Base-by-base conservation (phyloP, 2,888 invertebrate genomes). In the Eucera pruinosa region DNA sequence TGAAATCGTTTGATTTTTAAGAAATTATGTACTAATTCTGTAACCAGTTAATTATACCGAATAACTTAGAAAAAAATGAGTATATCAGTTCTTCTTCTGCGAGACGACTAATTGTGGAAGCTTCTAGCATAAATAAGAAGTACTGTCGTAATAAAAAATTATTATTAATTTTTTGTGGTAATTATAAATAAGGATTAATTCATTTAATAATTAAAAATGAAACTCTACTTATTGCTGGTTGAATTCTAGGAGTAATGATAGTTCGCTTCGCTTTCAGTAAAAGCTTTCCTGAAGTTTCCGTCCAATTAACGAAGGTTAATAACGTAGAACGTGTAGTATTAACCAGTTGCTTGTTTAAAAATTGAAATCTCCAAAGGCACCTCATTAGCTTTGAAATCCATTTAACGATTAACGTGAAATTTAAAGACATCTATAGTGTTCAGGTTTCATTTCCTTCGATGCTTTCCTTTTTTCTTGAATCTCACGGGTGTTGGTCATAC, bases 291-390 rank as follows among this genome's bases (percentile, higher is more conserved):
- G 11, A 45, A 36, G 25, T 64, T 54, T 69, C 69, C 71, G 41
- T 36, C 23, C 48, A 52, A 57, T 68, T 66, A 68, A 71, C 43
- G 68, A 33, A 11, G 30, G 15, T 30, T 52, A 69, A 54, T 36
- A 54, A 43, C 45, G 43, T 36, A 39, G 65, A 54, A 64, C 64
- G n/a, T n/a, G n/a, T n/a, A n/a, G 18, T 45, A 15, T 54, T 20
- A n/a, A 2, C 36, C 13, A 11, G 11, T 9, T 15, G 33, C 30
- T 23, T 4, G n/a, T 64, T 36, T 20, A 18, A 36, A 64, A 45
- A 54, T 54, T 33, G n/a, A 33, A 52, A 36, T 64, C 36, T n/a
- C 13, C 18, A 11, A 27, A 11, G 4, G 39, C 25, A 23, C 39
- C n/a, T 1, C 48, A 39, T 48, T 23, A 27, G 18, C 25, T 25